Percentiles rank a stretch among this genome's conserved stretches.
phyloP scores from a whole-genome alignment of 2,113 vertebrate species.

The Xiphophorus couchianus region DNA sequence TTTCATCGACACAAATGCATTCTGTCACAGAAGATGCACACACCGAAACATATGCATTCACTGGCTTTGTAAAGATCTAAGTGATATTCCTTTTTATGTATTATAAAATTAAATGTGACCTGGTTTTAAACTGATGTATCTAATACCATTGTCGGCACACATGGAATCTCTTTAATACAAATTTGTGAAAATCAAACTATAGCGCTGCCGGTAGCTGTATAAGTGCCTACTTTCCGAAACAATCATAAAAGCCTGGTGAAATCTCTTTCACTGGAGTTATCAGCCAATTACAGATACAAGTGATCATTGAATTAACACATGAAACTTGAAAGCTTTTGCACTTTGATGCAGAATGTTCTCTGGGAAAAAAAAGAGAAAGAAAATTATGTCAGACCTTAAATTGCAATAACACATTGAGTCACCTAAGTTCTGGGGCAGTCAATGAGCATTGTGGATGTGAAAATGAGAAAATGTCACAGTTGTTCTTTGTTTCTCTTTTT shows the following conservation, averaged over 20 bases:
- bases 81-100: constrained; percentile 21
- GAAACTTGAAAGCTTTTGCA: constrained; percentile 79
- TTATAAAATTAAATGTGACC: constrained; percentile 14
- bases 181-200: constrained; percentile 68
- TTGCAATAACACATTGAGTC: constrained; percentile 68
- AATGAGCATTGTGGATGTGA: constrained; percentile 59
- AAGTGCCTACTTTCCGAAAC: constrained; percentile 71
- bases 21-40: constrained; percentile 47
- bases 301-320: constrained; percentile 76
- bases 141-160: constrained; percentile 56
- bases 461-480: constrained; percentile 59
- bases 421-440: constrained; percentile 57
- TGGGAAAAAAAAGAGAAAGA: constrained; percentile 39
- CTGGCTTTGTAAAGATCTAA: constrained; percentile 17
- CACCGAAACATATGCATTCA: constrained; percentile 35
- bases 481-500: constrained; percentile 2
- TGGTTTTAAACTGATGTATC: constrained; percentile 46
- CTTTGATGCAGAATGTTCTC: constrained; percentile 71
- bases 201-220: constrained; percentile 55
- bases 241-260: constrained; percentile 72
- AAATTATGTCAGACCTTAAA: constrained; percentile 67
- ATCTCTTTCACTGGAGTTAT: constrained; percentile 65
- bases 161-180: constrained; percentile 64
- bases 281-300: constrained; percentile 76
- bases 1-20: constrained; percentile 61